Evolutionary conservation across 2,797 vertebrate species (phyloP).

Genomic region (Cyclopterus lumpus): DNA sequence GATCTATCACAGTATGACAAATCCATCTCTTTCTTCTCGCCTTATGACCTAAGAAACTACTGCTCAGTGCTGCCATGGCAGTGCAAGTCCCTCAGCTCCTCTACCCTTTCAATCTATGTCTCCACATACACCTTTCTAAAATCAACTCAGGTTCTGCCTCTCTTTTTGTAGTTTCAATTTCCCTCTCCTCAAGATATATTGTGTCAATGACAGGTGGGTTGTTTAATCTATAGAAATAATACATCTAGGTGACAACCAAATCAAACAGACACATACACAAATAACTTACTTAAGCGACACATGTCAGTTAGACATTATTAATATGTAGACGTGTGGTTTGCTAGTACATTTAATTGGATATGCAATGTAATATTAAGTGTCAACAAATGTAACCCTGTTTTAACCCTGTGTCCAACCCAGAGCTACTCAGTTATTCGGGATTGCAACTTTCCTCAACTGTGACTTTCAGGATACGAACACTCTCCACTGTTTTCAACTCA

Average conservation of each 20-base stretch:
- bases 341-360: not conserved
- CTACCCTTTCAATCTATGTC: constrained; percentile 37
- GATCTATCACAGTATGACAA: constrained; percentile 60
- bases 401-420: not conserved
- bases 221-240: not conserved
- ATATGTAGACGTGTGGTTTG: not conserved
- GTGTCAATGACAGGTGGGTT: not conserved
- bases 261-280: not conserved
- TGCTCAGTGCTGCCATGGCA: constrained; percentile 37
- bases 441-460: constrained; percentile 16
- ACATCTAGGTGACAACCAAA: not conserved
- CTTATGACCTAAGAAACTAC: constrained; percentile 53
- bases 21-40: constrained; percentile 46
- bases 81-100: constrained; percentile 35
- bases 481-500: constrained; percentile 5
- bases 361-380: not conserved
- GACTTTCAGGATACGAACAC: constrained; percentile 30
- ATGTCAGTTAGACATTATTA: not conserved
- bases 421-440: constrained; percentile 10
- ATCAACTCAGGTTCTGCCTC: constrained; percentile 6
- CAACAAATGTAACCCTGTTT: not conserved
- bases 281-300: not conserved
- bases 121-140: constrained; percentile 20
- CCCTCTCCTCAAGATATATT: not conserved
- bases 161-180: not conserved